Base-by-base conservation (phyloP, 1,140 invertebrate genomes). In the Neoseiulus cucumeris region DNA sequence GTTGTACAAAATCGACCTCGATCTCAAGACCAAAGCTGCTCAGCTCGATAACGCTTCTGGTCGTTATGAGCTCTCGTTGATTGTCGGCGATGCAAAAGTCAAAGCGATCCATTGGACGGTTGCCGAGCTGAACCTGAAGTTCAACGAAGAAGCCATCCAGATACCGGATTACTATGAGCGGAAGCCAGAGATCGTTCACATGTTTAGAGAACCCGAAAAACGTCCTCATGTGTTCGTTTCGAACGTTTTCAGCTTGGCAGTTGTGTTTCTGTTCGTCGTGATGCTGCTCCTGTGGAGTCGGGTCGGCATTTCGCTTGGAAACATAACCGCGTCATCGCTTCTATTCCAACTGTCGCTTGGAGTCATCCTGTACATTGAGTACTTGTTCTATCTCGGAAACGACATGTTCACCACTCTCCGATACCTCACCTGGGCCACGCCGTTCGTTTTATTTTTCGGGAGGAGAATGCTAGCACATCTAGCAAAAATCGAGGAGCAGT, bases 401-500 rank as follows among this genome's bases (percentile, higher is more conserved):
- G 85, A 91, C 71, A 97, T 97, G 93, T 97, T 97, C 77, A 82
- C 85, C 65, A 93, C 92, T 17, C 78, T 94, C 71, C 84, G 87
- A 68, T 92, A 90, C 77, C 80, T 97, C 22, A 59, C 51, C 25
- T 59, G 51, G 51, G 51, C 51, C 12, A 20, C 51, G 9, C 51
- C 51, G 22, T 59, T 59, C 33, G 51, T 20, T n/a, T 20, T 59
- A 14, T 59, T 20, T 25, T 59, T 59, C 22, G 51, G 51, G 2
- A 59, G 51, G 51, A 17, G 51, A 25, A 59, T 59, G 51, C 51
- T 59, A 29, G 51, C 51, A 17, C 25, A 59, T 59, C 22, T 59
- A 2, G 51, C 51, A 2, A 59, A 59, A 25, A 33, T 33, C 9
- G 51, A 59, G 33, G 25, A 25, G 9, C 51, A 59, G 9, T 59